Evolutionary conservation across 2,797 vertebrate genomes (phyloP), one percentile per base, ranked within the genome.

Genomic region (Eleutherodactylus coqui): DNA sequence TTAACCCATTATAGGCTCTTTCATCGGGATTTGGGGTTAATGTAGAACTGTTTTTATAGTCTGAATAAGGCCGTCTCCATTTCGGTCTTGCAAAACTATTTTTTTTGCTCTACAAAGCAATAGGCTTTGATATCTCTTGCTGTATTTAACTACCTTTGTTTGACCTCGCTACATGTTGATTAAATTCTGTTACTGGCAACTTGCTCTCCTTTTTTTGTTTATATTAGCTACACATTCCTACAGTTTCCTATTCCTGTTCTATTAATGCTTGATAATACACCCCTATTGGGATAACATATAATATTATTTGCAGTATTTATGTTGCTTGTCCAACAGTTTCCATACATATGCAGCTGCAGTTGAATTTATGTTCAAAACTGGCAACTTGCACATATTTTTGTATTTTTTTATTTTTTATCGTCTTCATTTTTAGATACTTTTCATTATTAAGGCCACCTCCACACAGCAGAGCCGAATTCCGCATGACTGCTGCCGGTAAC

Each of bases 1-100:
- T 86, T 86, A 86, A 86, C 85, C 73, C 85, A 11, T 82, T 75
- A 41, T 36, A 47, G 16, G 32, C 53, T 79, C 29, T 67, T 47
- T 29, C 64, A 11, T 14, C 27, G 49, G 53, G n/a, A 27, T 41
- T n/a, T 24, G 19, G 53, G 43, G 32, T 76, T 55, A 75, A 81
- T 64, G 34, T 60, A 76, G 27, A 81, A 81, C 84, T 45, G 29
- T 21, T n/a, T 75, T 75, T 10, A n/a, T 64, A 75, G 17, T 10
- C 19, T 1, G 24, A 19, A 27, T 32, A n/a, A 38, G 9, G 16
- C 49, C 2, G 29, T 3, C 14, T 58, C 43, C 41, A 13, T 43
- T 49, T 75, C 75, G 64, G 5, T 38, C 36, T 75, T 47, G 32
- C 38, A 73, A 17, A 53, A 19, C 34, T n/a, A 47, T n/a, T 53